Base-by-base conservation (phyloP, 37 sponge, comb jelly and placozoan genomes). In the Corticium candelabrum region DNA sequence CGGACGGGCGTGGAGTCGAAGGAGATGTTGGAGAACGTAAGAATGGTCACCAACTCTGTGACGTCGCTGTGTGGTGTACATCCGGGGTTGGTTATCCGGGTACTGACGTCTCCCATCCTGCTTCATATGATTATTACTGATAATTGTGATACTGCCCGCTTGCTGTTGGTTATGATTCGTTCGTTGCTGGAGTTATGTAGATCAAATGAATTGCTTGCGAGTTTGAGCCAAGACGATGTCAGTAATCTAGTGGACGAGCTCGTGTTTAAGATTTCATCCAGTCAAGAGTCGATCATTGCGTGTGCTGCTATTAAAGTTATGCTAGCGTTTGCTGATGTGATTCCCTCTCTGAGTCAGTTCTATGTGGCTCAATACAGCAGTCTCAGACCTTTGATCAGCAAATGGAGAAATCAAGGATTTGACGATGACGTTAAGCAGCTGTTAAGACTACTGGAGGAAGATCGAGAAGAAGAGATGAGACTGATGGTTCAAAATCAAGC, bases 51-150 rank as follows among this genome's bases (percentile, higher is more conserved):
- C 0, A 41, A 76, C 35, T 81, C 84, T 0, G 80, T 83, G n/a
- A 29, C 79, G 38, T 39, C 74, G 67, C 3, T 88, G 36, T 84
- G 88, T 40, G 34, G 68, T 1, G 72, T 39, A 41, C 85, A 84
- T 74, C 62, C 71, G 37, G 56, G 41, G 35, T 78, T 80, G 41
- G 69, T 74, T 37, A 30, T 4, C 7, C 78, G 79, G 21, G 67
- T 56, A 0, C 70, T 89, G 4, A 80, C 85, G 75, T 89, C 90
- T 1, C 86, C 90, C n/a, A 83, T 82, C 38, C 78, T 89, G 34
- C 80, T 89, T 27, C 83, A 86, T 74, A 74, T 83, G 35, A 68
- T 89, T 33, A 82, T 80, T 39, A 75, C 87, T 1, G 84, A 80
- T 67, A 67, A 80, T 33, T 39, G 21, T 0, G 21, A 21, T 38